Evolutionary conservation across 2,113 vertebrate species (phyloP).

Genomic region (Sisor rabdophorus): DNA sequence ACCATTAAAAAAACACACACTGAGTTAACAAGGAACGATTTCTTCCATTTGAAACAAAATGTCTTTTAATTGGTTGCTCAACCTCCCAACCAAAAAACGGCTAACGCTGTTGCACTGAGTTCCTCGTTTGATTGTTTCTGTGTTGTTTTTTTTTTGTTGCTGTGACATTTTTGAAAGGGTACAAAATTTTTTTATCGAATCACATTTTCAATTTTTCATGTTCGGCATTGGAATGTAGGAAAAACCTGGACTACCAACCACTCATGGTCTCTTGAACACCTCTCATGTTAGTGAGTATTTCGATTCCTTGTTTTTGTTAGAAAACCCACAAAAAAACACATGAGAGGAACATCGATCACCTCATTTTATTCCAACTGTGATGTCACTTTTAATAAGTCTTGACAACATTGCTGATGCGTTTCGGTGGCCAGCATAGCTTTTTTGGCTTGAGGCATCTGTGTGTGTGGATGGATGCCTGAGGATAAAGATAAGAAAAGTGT

Average conservation of each 20-base stretch:
- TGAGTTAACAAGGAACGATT: not conserved
- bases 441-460: not conserved
- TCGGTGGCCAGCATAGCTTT: not conserved
- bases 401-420: not conserved
- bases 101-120: not conserved
- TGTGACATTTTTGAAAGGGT: no score
- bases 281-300: not conserved
- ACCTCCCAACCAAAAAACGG: not conserved
- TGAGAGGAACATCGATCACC: not conserved
- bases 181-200: not conserved
- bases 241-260: not conserved
- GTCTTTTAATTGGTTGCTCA: not conserved
- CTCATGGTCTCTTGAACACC: not conserved
- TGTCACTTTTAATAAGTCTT: not conserved
- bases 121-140: not conserved
- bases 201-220: not conserved
- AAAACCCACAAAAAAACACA: not conserved
- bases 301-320: not conserved
- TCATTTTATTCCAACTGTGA: not conserved
- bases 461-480: not conserved
- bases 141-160: not conserved
- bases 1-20: not conserved
- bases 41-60: not conserved
- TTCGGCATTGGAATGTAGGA: not conserved
- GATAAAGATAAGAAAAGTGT: not conserved